Conservation (phyloP, 2,113 vertebrate genomes). For the Gymnorhina tibicen region DNA sequence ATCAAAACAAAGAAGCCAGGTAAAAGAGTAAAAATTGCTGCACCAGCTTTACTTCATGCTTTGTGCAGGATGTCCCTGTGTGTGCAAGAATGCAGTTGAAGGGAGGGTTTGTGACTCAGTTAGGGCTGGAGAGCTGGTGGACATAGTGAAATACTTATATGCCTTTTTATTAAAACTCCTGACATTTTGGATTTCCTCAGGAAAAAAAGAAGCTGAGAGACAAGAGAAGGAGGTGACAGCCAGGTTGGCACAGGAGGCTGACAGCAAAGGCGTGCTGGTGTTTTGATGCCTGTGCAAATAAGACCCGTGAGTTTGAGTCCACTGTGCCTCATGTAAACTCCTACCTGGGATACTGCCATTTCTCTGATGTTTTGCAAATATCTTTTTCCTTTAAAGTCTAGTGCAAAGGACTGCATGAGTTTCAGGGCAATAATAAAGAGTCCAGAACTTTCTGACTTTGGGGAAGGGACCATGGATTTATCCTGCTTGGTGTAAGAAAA, state of each 20-base stretch:
- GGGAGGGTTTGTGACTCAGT: background rate
- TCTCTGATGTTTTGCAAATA: background rate
- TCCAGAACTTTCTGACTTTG: rapidly evolving
- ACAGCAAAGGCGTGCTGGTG: background rate
- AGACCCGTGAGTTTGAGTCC: background rate
- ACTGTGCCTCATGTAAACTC: rapidly evolving
- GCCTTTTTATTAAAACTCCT: background rate
- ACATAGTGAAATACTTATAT: background rate
- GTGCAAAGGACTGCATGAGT: background rate
- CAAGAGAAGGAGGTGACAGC: background rate
- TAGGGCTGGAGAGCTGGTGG: background rate
- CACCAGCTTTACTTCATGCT: background rate
- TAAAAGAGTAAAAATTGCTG: background rate
- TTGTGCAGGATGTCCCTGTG: background rate
- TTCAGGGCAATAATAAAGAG: background rate
- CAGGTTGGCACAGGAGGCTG: background rate
- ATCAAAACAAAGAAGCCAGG: background rate
- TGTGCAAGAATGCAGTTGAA: background rate
- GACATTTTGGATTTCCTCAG: background rate
- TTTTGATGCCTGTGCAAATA: background rate
- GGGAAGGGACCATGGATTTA: background rate
- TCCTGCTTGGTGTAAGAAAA: background rate
- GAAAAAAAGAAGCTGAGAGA: background rate
- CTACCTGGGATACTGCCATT: background rate
- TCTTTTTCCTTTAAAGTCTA: background rate